These are phyloP conservation scores for Cyprinodon brontotheroides DNA, from an alignment of 2,113 vertebrate genomes.

Conservation along the genomic window DNA sequence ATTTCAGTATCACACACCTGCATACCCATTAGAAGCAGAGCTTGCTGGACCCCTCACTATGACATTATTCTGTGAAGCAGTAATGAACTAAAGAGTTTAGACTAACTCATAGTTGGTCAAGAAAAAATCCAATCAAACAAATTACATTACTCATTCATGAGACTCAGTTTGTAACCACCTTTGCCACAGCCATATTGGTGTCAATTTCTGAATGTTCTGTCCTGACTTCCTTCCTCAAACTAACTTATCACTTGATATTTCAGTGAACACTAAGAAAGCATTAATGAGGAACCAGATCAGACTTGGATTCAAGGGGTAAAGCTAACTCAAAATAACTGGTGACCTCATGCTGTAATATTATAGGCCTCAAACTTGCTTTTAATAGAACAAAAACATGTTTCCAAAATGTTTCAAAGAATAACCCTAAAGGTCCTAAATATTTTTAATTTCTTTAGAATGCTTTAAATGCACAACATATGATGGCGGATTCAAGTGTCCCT, in stretches of 20 bases:
- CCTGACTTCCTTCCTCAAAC: slow-evolving; percentile 16
- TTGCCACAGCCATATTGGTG: neutral
- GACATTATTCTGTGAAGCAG: neutral
- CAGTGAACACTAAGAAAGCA: slow-evolving; percentile 14
- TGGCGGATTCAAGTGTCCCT: neutral
- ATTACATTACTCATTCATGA: neutral
- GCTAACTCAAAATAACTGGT: neutral
- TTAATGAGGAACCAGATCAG: slow-evolving; percentile 22
- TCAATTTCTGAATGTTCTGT: slow-evolving; percentile 10
- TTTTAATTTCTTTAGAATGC: neutral
- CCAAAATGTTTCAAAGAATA: too few relatives aligned
- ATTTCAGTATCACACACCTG: too few relatives aligned
- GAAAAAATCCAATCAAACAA: neutral
- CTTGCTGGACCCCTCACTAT: neutral
- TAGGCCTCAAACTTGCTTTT: neutral
- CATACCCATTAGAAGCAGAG: neutral
- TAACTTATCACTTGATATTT: slow-evolving; percentile 16
- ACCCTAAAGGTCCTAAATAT: too few relatives aligned
- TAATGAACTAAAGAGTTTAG: neutral
- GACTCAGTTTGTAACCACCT: slow-evolving; percentile 7
- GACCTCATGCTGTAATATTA: neutral
- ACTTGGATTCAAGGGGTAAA: slow-evolving; percentile 1
- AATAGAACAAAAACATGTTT: neutral
- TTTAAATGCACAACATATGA: neutral
- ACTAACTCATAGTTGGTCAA: neutral